Evolutionary conservation across 2,113 vertebrate species (phyloP).

Genomic region (Regulus satrapa): DNA sequence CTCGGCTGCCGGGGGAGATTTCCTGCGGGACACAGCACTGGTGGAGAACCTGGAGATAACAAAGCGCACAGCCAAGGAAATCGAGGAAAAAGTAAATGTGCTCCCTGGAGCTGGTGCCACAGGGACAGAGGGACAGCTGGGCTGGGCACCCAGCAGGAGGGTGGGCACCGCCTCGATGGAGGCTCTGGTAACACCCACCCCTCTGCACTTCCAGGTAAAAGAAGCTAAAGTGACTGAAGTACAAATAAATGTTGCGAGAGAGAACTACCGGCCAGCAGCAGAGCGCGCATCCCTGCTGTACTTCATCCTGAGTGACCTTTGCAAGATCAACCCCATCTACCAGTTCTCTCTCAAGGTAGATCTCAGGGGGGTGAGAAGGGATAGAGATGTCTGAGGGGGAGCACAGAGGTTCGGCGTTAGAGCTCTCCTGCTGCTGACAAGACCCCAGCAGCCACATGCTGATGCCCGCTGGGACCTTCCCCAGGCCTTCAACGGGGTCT

Average conservation of each 20-base stretch:
- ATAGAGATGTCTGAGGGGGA: not conserved
- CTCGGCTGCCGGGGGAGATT: constrained; percentile 62
- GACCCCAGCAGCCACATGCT: not conserved
- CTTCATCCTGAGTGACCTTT: constrained; percentile 78
- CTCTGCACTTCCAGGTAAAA: constrained; percentile 25
- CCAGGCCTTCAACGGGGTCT: constrained; percentile 73
- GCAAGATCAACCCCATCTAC: constrained; percentile 79
- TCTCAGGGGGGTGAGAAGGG: not conserved
- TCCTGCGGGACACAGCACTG: constrained; percentile 70
- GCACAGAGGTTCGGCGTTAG: rapidly evolving
- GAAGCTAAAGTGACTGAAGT: constrained; percentile 74
- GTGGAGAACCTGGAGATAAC: constrained; percentile 78
- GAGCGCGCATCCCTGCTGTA: constrained; percentile 71
- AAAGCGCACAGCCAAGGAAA: constrained; percentile 72
- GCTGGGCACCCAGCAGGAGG: not conserved
- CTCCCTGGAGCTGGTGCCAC: rapidly evolving
- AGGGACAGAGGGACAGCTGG: rapidly evolving
- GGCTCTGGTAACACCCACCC: not conserved
- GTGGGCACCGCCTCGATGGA: not conserved
- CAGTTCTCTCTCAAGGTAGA: constrained; percentile 78
- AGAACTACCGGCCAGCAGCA: constrained; percentile 68
- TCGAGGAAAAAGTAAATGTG: constrained; percentile 67
- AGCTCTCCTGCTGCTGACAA: not conserved
- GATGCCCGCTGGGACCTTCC: not conserved
- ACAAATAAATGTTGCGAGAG: constrained; percentile 68